phyloP scores from a whole-genome alignment of 2,113 vertebrate species.

The Equus przewalskii region DNA sequence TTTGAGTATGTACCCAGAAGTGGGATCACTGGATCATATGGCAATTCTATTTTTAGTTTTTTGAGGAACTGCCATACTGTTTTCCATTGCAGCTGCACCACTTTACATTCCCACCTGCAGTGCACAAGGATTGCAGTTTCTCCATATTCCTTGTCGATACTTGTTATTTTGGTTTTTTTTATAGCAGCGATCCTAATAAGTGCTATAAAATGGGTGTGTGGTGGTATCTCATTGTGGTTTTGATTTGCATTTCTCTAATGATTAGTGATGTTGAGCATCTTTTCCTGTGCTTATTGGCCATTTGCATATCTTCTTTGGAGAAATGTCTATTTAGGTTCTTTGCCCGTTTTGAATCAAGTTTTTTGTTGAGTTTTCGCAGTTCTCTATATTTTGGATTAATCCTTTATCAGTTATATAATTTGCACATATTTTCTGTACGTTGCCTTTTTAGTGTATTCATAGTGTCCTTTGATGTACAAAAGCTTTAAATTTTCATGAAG shows the following conservation, averaged over 20 bases:
- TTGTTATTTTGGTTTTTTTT: background rate
- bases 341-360: background rate
- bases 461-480: background rate
- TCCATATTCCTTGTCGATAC: background rate
- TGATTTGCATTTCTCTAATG: background rate
- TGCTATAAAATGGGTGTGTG: background rate
- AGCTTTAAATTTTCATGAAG: background rate
- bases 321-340: slow-evolving; percentile 19
- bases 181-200: background rate
- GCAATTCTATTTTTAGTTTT: background rate
- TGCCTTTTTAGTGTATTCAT: background rate
- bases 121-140: background rate
- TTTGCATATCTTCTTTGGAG: background rate
- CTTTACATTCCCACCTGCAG: background rate
- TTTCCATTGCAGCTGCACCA: background rate
- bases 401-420: background rate
- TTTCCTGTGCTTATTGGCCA: background rate
- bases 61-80: background rate
- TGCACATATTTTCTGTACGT: background rate
- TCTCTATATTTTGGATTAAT: background rate
- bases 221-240: background rate
- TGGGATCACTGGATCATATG: background rate
- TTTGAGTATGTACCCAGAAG: background rate
- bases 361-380: background rate
- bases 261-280: background rate